Evolutionary conservation across 2,113 vertebrate genomes (phyloP), one percentile per base, ranked within the genome.

Genomic region (Takifugu flavidus): DNA sequence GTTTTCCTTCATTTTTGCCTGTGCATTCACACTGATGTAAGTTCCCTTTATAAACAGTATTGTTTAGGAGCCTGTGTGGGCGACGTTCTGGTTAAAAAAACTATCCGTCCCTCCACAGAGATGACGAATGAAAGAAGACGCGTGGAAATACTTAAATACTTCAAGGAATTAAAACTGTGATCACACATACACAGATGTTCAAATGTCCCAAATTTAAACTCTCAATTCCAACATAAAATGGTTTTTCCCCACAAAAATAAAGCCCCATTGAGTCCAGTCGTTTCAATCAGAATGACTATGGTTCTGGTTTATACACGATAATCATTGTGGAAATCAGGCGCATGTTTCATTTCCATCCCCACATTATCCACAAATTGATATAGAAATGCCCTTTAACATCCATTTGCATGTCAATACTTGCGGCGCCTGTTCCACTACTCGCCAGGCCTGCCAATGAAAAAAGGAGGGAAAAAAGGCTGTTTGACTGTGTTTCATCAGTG

Each of bases 1-100:
- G 31, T 56, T 59, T 60, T 78, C 70, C 45, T 50, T 56, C 65
- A 74, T 74, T 62, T 59, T 60, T 58, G 57, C 61, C 65, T 77
- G 50, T 64, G 4, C 44, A 56, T 56, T 69, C 45, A 20, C 76
- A 80, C 74, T 82, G 78, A 81, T 65, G 59, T 80, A 58, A 79
- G 73, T 72, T 20, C 20, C 20, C 20, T 20, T 20, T 57, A 49
- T 74, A 80, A 79, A 49, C 15, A 3, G 1, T 15, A n/a, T 47
- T 64, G 66, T 59, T 46, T 43, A 4, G 13, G 74, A 75, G 56
- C 65, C 55, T 67, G 60, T n/a, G 13, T 10, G 31, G 34, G 7
- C 34, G 3, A 10, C 11, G 34, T 39, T 39, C 7, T 39, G 34
- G 11, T 39, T 39, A 4, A n/a, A 47, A 45, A 47, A 47, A 15